Evolutionary conservation across 1,140 invertebrate genomes (phyloP), one percentile per base, ranked within the genome.

Genomic region (Venturia canescens): DNA sequence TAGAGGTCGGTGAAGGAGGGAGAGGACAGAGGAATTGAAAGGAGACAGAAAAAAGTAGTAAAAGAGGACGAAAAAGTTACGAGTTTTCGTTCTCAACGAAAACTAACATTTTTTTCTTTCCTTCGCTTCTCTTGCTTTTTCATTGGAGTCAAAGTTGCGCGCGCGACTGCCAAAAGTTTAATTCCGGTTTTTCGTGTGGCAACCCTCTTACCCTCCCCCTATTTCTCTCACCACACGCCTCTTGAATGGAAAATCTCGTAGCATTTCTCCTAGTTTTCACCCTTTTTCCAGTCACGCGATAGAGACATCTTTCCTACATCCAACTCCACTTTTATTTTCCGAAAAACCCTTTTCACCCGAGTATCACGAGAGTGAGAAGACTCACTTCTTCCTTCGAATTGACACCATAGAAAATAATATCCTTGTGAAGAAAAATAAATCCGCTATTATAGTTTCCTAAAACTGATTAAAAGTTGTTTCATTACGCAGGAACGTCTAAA

Each of bases 221-320:
- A 75, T 53, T 75, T 50, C 38, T 75, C 72, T 44, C 31, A 16
- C 34, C 71, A 74, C n/a, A 57, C 74, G 50, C 53, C 18, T 29
- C 84, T 86, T 88, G 88, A 88, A 89, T 88, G 85, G 85, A 86
- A 87, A 88, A 89, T 89, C 87, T 87, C 83, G 84, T 80, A 67
- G 29, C 1, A 69, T 69, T 29, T 27, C 66, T 16, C 66, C 13
- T 69, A 69, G 13, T 69, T 63, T 69, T 69, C 66, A 31, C 26
- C 66, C 29, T 69, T 31, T 31, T 31, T 31, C 1, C 13, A n/a
- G 15, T 21, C 66, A 34, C 66, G 29, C 16, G 29, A 69, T 18
- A 69, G 66, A 31, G 15, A 69, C 26, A 31, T 29, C 27, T 69
- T 31, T 16, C 16, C 15, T 69, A 69, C 31, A 4, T 69, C 11